A percentile compares a stretch with the other conserved stretches of the same genome.
Conservation (phyloP, 1,140 invertebrate species). For the Penaeus indicus region DNA sequence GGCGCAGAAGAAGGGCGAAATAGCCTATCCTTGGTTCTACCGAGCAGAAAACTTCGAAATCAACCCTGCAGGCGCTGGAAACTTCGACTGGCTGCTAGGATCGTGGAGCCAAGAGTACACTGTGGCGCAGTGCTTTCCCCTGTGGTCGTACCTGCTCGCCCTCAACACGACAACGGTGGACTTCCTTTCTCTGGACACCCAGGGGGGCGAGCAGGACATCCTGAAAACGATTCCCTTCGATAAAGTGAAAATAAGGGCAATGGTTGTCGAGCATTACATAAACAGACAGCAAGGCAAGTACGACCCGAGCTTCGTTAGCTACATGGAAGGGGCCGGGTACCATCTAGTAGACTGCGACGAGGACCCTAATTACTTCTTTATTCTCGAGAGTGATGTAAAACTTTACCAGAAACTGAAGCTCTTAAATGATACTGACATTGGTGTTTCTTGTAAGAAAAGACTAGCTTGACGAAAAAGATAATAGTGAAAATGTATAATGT, state of each 20-base stretch:
- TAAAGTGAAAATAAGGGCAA: constrained; percentile 40
- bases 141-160: constrained; percentile 83
- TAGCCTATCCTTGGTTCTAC: constrained; percentile 1
- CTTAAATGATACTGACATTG: too few relatives aligned
- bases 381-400: too few relatives aligned
- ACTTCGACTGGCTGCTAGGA: neutral
- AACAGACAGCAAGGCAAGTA: too few relatives aligned
- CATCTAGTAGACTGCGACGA: too few relatives aligned
- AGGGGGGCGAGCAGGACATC: constrained; percentile 75
- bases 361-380: too few relatives aligned
- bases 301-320: too few relatives aligned
- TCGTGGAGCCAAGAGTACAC: neutral
- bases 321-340: too few relatives aligned
- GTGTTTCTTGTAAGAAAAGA: too few relatives aligned
- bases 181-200: constrained; percentile 80
- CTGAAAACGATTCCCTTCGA: constrained; percentile 46
- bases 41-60: neutral
- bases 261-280: constrained; percentile 29
- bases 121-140: constrained; percentile 83
- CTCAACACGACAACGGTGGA: constrained; percentile 79
- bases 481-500: too few relatives aligned
- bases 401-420: too few relatives aligned
- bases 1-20: neutral
- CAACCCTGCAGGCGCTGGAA: neutral
- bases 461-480: too few relatives aligned